These are phyloP conservation scores for Hemaris fuciformis DNA, from an alignment of 2,888 invertebrate genomes.

Conservation along the genomic window DNA sequence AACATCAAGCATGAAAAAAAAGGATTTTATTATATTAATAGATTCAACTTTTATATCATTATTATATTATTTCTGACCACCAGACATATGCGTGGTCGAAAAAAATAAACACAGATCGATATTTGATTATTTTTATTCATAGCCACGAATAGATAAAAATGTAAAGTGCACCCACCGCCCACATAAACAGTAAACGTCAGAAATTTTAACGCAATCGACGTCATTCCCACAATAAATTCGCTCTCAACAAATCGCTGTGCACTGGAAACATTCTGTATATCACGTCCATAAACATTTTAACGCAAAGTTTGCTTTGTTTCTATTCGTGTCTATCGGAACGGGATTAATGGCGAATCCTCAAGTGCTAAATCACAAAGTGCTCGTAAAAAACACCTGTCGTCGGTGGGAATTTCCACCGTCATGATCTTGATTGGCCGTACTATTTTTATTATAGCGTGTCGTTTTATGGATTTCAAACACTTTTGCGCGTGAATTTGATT, in stretches of 20 bases:
- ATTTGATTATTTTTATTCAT: not conserved
- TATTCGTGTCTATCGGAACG: slow-evolving; percentile 68
- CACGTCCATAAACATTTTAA: slow-evolving; percentile 30
- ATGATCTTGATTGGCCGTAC: slow-evolving; percentile 58
- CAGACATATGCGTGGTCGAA: too few relatives aligned
- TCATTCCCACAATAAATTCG: slow-evolving; percentile 2
- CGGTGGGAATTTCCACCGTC: slow-evolving; percentile 62
- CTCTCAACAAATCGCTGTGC: not conserved
- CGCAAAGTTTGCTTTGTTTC: slow-evolving; percentile 62
- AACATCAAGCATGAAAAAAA: too few relatives aligned
- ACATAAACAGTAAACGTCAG: too few relatives aligned
- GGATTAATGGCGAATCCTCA: slow-evolving; percentile 75
- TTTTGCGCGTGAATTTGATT: slow-evolving; percentile 16
- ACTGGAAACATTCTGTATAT: not conserved
- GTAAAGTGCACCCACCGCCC: not conserved
- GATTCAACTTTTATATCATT: too few relatives aligned
- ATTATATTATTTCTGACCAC: too few relatives aligned
- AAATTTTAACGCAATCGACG: not conserved
- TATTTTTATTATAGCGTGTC: slow-evolving; percentile 46
- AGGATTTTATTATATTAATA: too few relatives aligned
- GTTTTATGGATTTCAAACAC: slow-evolving; percentile 38
- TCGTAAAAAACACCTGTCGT: slow-evolving; percentile 79
- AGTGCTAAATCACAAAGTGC: slow-evolving; percentile 68
- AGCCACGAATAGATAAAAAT: not conserved
- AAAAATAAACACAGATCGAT: too few relatives aligned